Conservation (phyloP, 2,113 vertebrate genomes). For the Gulo gulo region DNA sequence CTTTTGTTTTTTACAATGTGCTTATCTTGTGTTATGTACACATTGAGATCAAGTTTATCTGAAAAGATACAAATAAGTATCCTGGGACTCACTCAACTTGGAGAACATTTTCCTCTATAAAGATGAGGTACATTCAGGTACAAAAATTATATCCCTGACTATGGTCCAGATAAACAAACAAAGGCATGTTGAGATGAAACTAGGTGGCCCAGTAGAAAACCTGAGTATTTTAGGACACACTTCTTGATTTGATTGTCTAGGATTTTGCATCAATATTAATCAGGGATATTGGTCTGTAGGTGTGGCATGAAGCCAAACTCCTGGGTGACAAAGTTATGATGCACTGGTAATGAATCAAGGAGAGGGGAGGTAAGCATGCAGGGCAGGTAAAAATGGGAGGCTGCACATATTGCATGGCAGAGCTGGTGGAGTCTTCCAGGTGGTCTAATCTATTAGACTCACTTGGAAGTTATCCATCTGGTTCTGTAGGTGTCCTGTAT, state of each 20-base stretch:
- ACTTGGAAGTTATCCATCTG: not conserved
- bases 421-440: not conserved
- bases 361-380: not conserved
- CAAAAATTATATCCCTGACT: not conserved
- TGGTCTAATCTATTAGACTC: not conserved
- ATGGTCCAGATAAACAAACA: not conserved
- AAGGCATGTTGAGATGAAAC: not conserved
- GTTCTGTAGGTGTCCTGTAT: not conserved
- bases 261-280: not conserved
- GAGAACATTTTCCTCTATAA: constrained; percentile 35
- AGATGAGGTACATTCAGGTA: not conserved
- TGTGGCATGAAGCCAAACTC: not conserved
- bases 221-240: not conserved
- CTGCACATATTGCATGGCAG: not conserved
- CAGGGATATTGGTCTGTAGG: not conserved
- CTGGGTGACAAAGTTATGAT: not conserved
- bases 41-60: constrained; percentile 31
- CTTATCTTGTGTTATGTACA: constrained; percentile 42
- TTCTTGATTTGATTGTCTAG: not conserved
- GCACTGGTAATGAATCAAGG: not conserved
- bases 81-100: constrained; percentile 31
- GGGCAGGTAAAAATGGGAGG: not conserved
- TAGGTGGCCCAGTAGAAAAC: not conserved
- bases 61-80: constrained; percentile 57
- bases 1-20: not conserved